Base-by-base conservation (phyloP, 2,797 vertebrate genomes). In the Enteromius viviparus region DNA sequence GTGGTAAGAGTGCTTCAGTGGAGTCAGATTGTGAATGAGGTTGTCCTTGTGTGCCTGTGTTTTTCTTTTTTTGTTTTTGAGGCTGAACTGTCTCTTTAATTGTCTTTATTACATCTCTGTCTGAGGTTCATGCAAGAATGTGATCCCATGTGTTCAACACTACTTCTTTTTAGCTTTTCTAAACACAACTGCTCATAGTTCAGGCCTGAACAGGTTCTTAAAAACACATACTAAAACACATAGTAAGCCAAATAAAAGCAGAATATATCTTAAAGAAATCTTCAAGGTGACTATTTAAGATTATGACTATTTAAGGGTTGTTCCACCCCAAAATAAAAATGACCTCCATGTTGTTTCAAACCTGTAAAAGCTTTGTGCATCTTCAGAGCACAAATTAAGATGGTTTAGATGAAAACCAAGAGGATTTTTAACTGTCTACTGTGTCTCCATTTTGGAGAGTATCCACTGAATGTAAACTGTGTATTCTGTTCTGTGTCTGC, bases 1-100 rank as follows among this genome's bases (percentile, higher is more conserved):
- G 51, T 75, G 65, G 53, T 82, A 82, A 87, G 81, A 76, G 76
- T 64, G 77, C 66, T 58, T 8, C 32, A 66, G 60, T 62, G 8
- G 77, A 77, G 15, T 45, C 71, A 26, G 76, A 66, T 60, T 88
- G 85, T 75, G 82, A 86, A 81, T 72, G 62, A 55, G 51, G 68
- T 82, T 5, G 42, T 74, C 19, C 34, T 49, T 34, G 21, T 58
- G 58, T 64, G 60, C 6, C 6, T 29, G 23, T 49, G 1, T 26
- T 23, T 58, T 23, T 11, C 21, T 21, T 21, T 53, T 14, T 51
- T 51, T 53, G 19, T 9, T 55, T 55, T 14, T 15, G 23, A 40
- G 12, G 51, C 32, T 23, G 3, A 55, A 40, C 29, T 17, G 51
- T 58, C 12, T n/a, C 51, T 58, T 55, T 64, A 76, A 21, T 65